Conservation (phyloP, 2,888 invertebrate genomes). For the Girardia tigrina region DNA sequence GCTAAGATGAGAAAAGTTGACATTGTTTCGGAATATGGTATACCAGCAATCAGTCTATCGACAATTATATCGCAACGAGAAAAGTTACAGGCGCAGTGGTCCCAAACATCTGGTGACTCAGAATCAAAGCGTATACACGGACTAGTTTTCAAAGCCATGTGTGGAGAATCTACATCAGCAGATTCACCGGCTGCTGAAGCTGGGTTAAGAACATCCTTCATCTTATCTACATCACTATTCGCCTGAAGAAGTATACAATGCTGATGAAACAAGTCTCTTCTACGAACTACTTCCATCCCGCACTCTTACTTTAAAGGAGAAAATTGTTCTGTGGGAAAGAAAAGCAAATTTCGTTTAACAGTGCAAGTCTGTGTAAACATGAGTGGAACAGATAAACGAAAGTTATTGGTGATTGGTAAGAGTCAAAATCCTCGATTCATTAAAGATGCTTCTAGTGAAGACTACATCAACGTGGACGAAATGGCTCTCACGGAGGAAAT, state of each 20-base stretch:
- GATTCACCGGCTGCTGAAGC: background rate
- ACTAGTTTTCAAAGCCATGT: background rate
- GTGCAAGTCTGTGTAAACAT: background rate
- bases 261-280: background rate
- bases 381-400: background rate
- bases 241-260: background rate
- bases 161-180: background rate
- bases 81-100: too few relatives aligned
- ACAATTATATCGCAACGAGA: too few relatives aligned
- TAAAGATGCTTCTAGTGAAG: too few relatives aligned
- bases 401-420: background rate
- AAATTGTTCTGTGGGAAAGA: background rate
- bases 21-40: too few relatives aligned
- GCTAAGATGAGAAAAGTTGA: too few relatives aligned
- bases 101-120: too few relatives aligned
- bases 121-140: too few relatives aligned
- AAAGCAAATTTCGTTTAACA: background rate
- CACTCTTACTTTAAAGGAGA: background rate
- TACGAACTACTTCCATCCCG: background rate
- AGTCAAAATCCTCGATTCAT: too few relatives aligned
- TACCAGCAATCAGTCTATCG: too few relatives aligned
- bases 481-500: too few relatives aligned
- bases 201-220: background rate
- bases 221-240: background rate
- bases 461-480: too few relatives aligned